Evolutionary conservation across 2,113 vertebrate species (phyloP), one percentile per base, ranked within the genome.

Genomic region (Setophaga petechia): DNA sequence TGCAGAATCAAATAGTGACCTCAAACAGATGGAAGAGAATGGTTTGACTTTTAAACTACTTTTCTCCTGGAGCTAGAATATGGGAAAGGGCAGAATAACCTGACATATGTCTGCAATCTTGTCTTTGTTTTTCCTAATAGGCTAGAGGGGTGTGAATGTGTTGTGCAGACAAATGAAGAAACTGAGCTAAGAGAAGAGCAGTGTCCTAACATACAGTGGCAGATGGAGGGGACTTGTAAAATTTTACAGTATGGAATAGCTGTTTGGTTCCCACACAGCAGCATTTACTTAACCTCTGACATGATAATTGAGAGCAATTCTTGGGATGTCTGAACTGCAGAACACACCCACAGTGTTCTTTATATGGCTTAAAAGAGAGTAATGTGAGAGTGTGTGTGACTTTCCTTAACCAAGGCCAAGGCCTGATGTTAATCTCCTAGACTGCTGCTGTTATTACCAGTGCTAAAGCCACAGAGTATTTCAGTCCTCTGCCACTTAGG

Each of bases 271-370:
- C 74, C 44, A 75, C 23, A 39, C 22, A 87, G 52, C 43, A 55
- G 21, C 84, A 77, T 86, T 93, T 95, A 39, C 30, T 93, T 94
- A 71, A 90, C 65, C 84, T 89, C 44, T 84, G 66, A 75, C 84
- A 41, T 59, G 82, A 75, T 91, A 91, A 89, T 33, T 81, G 84
- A 87, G 76, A 63, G 78, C 58, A 84, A 65, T 94, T 94, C 57
- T 84, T 84, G 73, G 23, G 74, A 87, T 84, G 71, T 89, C 81
- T 84, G 66, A 84, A 78, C 61, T 89, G 41, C 15, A 77, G 49
- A 93, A 78, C 0, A 0, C 27, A 61, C 89, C 39, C 44, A 17
- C 68, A 39, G 49, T 90, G 51, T 92, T 37, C 30, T 87, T 84
- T 75, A 28, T 77, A 37, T 68, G 47, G 21, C 47, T 89, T 78